Evolutionary conservation across 2,113 vertebrate species (phyloP).

Genomic region (Hippoglossus stenolepis): DNA sequence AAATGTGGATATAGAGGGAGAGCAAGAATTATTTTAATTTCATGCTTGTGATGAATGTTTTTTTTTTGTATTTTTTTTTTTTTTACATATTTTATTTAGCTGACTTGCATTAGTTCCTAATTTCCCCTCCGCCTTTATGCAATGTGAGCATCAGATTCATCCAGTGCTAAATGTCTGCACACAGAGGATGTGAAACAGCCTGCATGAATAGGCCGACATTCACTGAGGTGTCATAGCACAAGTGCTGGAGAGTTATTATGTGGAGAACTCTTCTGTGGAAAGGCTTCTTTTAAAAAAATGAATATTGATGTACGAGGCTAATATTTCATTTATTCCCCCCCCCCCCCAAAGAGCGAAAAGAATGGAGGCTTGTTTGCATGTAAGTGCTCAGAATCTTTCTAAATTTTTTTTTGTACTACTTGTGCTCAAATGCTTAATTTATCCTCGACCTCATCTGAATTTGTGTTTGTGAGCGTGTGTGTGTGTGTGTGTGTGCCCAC

Average conservation of each 20-base stretch:
- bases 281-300: not conserved
- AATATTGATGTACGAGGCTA: constrained; percentile 27
- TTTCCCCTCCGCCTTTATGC: constrained; percentile 57
- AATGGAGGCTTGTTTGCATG: not conserved
- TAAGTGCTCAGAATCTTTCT: not conserved
- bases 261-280: constrained; percentile 45
- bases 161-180: constrained; percentile 57
- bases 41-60: constrained; percentile 80
- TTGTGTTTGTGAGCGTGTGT: constrained; percentile 38
- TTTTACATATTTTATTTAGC: constrained; percentile 75
- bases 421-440: constrained; percentile 2
- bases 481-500: constrained; percentile 1
- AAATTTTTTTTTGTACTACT: not conserved
- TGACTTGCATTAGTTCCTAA: constrained; percentile 79
- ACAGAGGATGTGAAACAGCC: constrained; percentile 46
- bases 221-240: constrained; percentile 52
- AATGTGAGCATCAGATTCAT: constrained; percentile 74
- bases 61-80: constrained; percentile 43
- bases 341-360: not conserved
- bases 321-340: constrained; percentile 32
- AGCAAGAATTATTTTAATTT: constrained; percentile 84
- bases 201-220: constrained; percentile 53
- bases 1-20: constrained; percentile 75
- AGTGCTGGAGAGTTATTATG: constrained; percentile 67
- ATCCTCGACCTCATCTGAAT: constrained; percentile 27